phyloP scores from a whole-genome alignment of 2,113 vertebrate species.

The Centrocercus urophasianus region DNA sequence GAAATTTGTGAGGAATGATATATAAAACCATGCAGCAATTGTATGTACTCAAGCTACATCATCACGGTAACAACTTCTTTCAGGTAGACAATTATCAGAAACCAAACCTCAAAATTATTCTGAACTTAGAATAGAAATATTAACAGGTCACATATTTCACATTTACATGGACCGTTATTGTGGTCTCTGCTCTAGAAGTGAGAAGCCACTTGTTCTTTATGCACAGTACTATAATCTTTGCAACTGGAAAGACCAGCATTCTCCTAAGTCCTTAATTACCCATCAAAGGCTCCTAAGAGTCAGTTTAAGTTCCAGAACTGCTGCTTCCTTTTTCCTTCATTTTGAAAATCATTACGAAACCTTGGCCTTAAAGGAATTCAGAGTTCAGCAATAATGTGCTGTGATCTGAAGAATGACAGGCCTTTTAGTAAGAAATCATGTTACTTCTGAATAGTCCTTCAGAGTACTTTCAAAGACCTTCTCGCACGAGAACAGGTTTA shows the following conservation, averaged over 20 bases:
- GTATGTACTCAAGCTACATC: background rate
- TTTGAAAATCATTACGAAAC: slow-evolving; percentile 9
- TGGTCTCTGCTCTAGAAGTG: background rate
- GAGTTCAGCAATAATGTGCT: background rate
- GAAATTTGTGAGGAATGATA: background rate
- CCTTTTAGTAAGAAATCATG: background rate
- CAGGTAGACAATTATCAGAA: background rate
- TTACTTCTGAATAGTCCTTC: background rate
- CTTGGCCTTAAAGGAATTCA: background rate
- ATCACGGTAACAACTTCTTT: slow-evolving; percentile 1
- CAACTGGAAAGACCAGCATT: background rate
- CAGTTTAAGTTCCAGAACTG: background rate
- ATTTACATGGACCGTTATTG: background rate
- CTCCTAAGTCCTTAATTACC: background rate
- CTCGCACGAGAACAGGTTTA: background rate
- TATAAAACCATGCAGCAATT: background rate
- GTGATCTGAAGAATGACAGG: background rate
- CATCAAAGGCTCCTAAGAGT: background rate
- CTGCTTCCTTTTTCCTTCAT: background rate
- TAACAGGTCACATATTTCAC: background rate
- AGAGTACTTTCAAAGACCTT: background rate
- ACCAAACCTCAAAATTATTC: background rate
- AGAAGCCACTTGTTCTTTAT: background rate
- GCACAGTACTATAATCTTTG: background rate
- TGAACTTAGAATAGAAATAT: background rate